A percentile compares a stretch with the other conserved stretches of the same genome.
Evolutionary conservation across 2,113 vertebrate species (phyloP).

Genomic region (Tychaedon coryphoeus): DNA sequence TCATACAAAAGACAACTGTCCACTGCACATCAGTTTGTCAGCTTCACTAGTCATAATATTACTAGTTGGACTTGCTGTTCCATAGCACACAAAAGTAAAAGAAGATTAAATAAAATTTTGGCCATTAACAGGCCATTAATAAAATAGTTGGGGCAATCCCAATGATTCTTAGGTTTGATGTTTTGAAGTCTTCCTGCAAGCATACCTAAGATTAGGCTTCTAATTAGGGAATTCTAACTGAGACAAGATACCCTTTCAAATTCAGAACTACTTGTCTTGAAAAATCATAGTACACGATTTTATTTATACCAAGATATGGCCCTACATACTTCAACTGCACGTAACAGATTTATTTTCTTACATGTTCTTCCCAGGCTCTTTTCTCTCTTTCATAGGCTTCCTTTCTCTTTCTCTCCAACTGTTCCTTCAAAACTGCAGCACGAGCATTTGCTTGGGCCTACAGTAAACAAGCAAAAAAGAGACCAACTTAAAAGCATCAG

Average conservation of each 20-base stretch:
- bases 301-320: background rate
- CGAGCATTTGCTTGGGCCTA: conserved; percentile 89
- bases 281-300: background rate
- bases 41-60: background rate
- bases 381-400: conserved; percentile 92
- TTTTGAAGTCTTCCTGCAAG: background rate
- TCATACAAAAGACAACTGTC: background rate
- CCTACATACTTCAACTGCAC: background rate
- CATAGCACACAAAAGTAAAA: background rate
- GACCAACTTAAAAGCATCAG: background rate
- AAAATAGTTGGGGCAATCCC: background rate
- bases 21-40: background rate
- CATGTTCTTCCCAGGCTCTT: conserved; percentile 93
- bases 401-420: conserved; percentile 89
- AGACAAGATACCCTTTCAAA: background rate
- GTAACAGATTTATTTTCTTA: conserved; percentile 69
- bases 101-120: background rate
- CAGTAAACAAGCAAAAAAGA: background rate
- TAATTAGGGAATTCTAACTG: background rate
- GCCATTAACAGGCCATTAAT: background rate
- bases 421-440: conserved; percentile 89
- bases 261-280: background rate
- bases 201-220: background rate
- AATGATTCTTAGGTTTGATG: background rate
- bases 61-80: background rate